These are phyloP conservation scores for Vireo altiloquus DNA, from an alignment of 2,113 vertebrate genomes.

Conservation along the genomic window DNA sequence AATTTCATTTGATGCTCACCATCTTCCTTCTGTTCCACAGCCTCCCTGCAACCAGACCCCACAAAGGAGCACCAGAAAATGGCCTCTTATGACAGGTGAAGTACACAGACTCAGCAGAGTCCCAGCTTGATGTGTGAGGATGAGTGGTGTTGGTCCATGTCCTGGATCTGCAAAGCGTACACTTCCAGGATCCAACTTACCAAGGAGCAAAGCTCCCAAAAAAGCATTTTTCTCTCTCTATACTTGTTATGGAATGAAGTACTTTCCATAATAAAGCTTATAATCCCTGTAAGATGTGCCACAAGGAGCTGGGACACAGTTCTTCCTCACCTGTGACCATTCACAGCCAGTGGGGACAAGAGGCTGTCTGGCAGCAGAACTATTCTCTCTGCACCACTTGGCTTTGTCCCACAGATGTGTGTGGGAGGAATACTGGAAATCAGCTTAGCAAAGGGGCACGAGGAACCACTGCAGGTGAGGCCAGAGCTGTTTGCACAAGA, in stretches of 20 bases:
- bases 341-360: neutral
- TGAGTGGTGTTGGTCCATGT: neutral
- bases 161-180: neutral
- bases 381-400: neutral
- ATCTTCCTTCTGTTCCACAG: neutral
- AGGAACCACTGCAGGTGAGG: neutral
- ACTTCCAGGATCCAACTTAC: neutral
- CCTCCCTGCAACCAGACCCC: neutral
- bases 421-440: neutral
- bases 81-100: neutral
- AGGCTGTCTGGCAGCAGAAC: neutral
- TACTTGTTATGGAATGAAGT: neutral
- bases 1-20: neutral
- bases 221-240: neutral
- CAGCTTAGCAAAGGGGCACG: neutral
- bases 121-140: neutral
- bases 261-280: neutral
- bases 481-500: neutral
- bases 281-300: neutral
- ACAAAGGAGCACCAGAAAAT: neutral
- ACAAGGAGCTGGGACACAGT: neutral
- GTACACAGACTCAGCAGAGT: neutral
- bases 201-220: neutral
- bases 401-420: rapidly evolving
- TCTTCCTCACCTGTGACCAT: neutral